A percentile compares a stretch with the other conserved stretches of the same genome.
Conservation (phyloP, 2,888 invertebrate species). For the Stenotaenia linearis region DNA sequence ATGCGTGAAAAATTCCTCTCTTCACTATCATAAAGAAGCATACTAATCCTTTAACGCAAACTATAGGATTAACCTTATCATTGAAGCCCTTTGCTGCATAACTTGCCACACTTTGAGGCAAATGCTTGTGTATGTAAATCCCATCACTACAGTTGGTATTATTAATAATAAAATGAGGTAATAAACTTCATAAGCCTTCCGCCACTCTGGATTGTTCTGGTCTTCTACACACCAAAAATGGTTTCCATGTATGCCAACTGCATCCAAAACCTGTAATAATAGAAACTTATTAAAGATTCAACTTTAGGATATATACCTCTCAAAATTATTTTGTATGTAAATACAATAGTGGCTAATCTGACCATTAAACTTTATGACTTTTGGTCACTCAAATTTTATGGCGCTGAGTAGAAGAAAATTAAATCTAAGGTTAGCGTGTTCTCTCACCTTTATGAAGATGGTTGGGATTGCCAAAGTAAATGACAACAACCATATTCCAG, state of each 20-base stretch:
- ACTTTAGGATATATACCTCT: background rate
- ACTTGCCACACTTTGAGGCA: slow-evolving; percentile 61
- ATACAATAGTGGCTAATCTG: background rate
- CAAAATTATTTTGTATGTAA: background rate
- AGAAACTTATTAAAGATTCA: background rate
- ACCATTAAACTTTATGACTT: background rate
- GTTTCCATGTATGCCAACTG: slow-evolving; percentile 47
- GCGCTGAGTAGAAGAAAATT: background rate
- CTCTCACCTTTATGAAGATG: slow-evolving; percentile 56
- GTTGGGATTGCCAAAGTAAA: slow-evolving; percentile 59
- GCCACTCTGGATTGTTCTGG: slow-evolving; percentile 49
- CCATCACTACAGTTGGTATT: slow-evolving; percentile 60
- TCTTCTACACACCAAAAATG: slow-evolving; percentile 59
- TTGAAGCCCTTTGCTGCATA: slow-evolving; percentile 55
- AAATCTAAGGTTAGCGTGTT: background rate
- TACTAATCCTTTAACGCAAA: no score
- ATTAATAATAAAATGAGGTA: slow-evolving; percentile 59
- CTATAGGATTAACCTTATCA: slow-evolving; percentile 52
- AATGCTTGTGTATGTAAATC: slow-evolving; percentile 59
- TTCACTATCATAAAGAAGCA: no score
- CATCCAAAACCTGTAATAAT: slow-evolving; percentile 48
- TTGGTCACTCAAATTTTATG: background rate
- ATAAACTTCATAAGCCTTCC: slow-evolving; percentile 58
- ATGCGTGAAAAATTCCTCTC: no score
- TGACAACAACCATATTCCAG: slow-evolving; percentile 57